Evolutionary conservation across 2,888 invertebrate genomes (phyloP), one percentile per base, ranked within the genome.

Genomic region (Helleia helle): DNA sequence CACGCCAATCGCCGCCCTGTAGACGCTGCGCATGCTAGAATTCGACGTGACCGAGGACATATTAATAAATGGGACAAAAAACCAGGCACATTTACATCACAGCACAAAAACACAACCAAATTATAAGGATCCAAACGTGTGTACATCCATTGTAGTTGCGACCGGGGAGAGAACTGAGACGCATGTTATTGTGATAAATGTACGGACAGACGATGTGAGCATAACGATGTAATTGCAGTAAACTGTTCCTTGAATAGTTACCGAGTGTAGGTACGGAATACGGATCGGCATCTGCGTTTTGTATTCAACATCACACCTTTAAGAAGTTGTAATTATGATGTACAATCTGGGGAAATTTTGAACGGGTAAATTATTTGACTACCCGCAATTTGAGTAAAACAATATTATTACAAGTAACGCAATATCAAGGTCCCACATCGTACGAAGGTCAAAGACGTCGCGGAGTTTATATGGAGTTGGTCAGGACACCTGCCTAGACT

Each of bases 161-260:
- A 65, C 67, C 73, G 67, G 70, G 71, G 65, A 61, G 65, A 65
- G 76, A 71, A 81, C 83, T 83, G 81, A 75, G 59, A 61, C 58
- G n/a, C n/a, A n/a, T n/a, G 62, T 62, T 63, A 68, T 68, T 69
- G 70, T 71, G 71, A 75, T 72, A 72, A 70, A 74, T 71, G 77
- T 74, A 56, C 53, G 66, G 60, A 58, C 67, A 66, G 72, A 57
- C 72, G 71, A 72, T 72, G 80, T 72, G 83, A 76, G 63, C 77
- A 77, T 84, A 84, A 84, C 77, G 73, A 80, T 77, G 60, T 84
- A 83, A 84, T 84, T 84, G 83, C 76, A 62, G 65, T 67, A 68
- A 83, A 80, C 65, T 75, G 77, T 79, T 77, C 73, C 72, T 68
- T 83, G 81, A 83, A 83, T 83, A 76, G 70, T 57, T 64, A 63